Evolutionary conservation across 2,888 invertebrate species (phyloP).

Genomic region (Sinodicranocentrus sp.): DNA sequence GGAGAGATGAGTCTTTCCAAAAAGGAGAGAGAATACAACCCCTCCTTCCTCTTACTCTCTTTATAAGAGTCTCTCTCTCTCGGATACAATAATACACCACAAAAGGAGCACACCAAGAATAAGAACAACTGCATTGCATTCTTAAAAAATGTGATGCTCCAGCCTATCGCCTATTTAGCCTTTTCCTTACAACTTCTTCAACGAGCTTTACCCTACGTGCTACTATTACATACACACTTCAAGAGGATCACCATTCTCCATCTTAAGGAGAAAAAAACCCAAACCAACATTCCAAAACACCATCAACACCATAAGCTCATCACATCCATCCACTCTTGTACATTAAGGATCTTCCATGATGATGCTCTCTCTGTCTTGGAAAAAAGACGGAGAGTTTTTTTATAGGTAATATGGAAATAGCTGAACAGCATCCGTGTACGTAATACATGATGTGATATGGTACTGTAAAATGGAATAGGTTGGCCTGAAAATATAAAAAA

Average conservation of each 20-base stretch:
- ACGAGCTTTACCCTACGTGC: background rate
- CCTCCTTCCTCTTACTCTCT: background rate
- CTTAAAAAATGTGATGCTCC: background rate
- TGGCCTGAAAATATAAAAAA: constrained; percentile 9
- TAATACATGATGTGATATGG: background rate
- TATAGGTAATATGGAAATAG: background rate
- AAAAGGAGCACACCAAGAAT: constrained; percentile 1
- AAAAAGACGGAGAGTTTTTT: background rate
- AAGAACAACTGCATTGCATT: constrained; percentile 24
- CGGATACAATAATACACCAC: constrained; percentile 1
- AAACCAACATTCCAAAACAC: constrained; percentile 36
- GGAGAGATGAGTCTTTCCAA: too few species aligned
- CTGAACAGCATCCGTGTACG: background rate
- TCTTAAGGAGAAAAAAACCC: constrained; percentile 13
- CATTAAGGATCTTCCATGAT: background rate
- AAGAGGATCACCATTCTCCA: constrained; percentile 16
- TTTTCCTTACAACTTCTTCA: background rate
- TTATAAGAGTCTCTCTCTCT: background rate
- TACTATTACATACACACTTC: background rate
- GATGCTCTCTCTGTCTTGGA: too few species aligned
- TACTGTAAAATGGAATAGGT: constrained; percentile 4
- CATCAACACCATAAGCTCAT: constrained; percentile 8
- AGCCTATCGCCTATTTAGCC: background rate
- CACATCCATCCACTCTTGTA: background rate
- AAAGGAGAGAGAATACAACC: constrained; percentile 7